Evolutionary conservation across 2,797 vertebrate species (phyloP).

Genomic region (Trematomus bernacchii): DNA sequence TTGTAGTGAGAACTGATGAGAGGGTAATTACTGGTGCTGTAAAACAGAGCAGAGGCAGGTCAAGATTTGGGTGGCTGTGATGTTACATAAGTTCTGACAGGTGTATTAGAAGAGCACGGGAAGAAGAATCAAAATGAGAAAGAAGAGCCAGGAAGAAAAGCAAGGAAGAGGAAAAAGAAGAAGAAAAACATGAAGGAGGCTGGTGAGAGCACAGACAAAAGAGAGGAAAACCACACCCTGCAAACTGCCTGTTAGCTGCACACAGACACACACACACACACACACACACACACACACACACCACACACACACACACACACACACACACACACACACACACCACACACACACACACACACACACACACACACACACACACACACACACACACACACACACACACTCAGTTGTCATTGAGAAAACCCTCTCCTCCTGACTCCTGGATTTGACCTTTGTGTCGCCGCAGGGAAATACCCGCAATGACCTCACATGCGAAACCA

Average conservation of each 20-base stretch:
- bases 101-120: conserved; percentile 40
- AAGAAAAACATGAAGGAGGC: background rate
- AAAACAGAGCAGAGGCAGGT: conserved; percentile 46
- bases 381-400: background rate
- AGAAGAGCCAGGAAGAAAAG: conserved; percentile 5
- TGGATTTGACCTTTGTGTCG: conserved; percentile 64
- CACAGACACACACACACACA: conserved; percentile 17
- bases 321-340: background rate
- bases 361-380: conserved; percentile 6
- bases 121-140: conserved; percentile 13
- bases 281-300: background rate
- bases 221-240: conserved; percentile 31
- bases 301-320: background rate
- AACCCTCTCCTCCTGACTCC: conserved; percentile 27
- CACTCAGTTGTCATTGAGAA: conserved; percentile 16
- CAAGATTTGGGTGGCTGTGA: conserved; percentile 49
- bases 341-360: background rate
- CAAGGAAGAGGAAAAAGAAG: conserved; percentile 23
- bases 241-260: conserved; percentile 13
- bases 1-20: conserved; percentile 55
- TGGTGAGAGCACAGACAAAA: conserved; percentile 28
- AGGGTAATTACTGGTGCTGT: conserved; percentile 54
- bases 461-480: conserved; percentile 47
- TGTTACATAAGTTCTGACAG: conserved; percentile 67
- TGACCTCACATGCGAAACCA: conserved; percentile 51